A percentile compares a stretch with the other conserved stretches of the same genome.
Evolutionary conservation across 2,888 invertebrate species (phyloP).

Genomic region (Trilocha varians): DNA sequence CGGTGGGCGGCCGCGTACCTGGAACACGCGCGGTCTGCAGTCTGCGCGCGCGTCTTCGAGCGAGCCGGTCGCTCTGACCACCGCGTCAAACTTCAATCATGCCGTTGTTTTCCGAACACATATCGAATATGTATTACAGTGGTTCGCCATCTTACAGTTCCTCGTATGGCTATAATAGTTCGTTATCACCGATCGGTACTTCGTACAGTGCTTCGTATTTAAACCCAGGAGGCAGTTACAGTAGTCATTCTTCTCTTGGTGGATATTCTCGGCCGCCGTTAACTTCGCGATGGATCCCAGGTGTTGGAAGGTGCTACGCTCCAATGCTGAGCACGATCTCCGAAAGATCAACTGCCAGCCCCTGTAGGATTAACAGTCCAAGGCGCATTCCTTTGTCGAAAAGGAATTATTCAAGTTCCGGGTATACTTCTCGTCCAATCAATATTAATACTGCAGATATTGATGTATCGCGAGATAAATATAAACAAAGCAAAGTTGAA

Average conservation of each 20-base stretch:
- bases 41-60: slow-evolving; percentile 40
- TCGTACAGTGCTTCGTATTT: slow-evolving; percentile 68
- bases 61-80: slow-evolving; percentile 30
- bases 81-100: slow-evolving; percentile 41
- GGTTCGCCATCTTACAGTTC: slow-evolving; percentile 62
- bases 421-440: slow-evolving; percentile 75
- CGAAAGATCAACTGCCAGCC: slow-evolving; percentile 46
- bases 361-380: slow-evolving; percentile 56
- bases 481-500: slow-evolving; percentile 47
- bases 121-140: slow-evolving; percentile 73
- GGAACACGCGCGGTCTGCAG: slow-evolving; percentile 30
- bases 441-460: slow-evolving; percentile 89
- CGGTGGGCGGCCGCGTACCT: slow-evolving; percentile 19
- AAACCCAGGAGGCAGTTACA: slow-evolving; percentile 61
- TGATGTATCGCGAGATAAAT: slow-evolving; percentile 82
- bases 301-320: slow-evolving; percentile 72
- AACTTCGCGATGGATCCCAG: slow-evolving; percentile 49
- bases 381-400: slow-evolving; percentile 64
- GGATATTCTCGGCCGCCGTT: slow-evolving; percentile 70
- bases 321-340: slow-evolving; percentile 84
- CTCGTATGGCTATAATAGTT: slow-evolving; percentile 59
- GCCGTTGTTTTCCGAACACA: slow-evolving; percentile 80
- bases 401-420: slow-evolving; percentile 55
- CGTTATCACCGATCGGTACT: slow-evolving; percentile 45
- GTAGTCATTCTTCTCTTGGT: slow-evolving; percentile 63